phyloP scores from a whole-genome alignment of 2,113 vertebrate genomes.

The Chionomys nivalis region DNA sequence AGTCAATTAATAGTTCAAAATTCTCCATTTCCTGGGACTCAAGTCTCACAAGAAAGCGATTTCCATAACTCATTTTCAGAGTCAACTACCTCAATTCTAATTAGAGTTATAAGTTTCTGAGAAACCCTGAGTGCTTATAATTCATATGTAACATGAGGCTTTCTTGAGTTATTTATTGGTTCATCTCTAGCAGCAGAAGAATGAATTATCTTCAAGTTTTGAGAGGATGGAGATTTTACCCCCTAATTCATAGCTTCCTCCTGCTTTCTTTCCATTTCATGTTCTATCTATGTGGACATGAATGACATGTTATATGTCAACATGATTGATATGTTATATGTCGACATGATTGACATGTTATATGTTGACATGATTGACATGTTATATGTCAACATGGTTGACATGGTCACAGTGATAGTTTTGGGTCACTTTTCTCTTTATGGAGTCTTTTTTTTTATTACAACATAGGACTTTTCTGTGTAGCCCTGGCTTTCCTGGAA shows the following conservation, averaged over 20 bases:
- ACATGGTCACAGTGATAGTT: neutral
- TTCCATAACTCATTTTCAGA: conserved; percentile 79
- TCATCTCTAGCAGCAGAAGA: conserved; percentile 31
- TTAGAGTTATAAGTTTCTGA: conserved; percentile 70
- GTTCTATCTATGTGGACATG: conserved; percentile 41
- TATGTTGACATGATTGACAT: neutral
- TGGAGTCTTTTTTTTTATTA: neutral
- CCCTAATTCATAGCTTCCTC: neutral
- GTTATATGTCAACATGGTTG: too few species aligned
- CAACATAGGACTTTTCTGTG: neutral
- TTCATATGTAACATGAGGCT: conserved; percentile 40
- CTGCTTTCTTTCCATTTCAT: neutral
- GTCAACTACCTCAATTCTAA: conserved; percentile 74
- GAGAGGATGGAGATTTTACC: neutral
- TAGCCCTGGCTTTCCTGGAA: neutral
- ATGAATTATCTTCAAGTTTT: conserved; percentile 5
- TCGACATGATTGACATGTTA: neutral
- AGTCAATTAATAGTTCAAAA: conserved; percentile 80
- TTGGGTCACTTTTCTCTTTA: neutral
- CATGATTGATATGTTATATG: neutral
- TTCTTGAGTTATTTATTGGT: conserved; percentile 64
- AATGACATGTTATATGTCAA: neutral
- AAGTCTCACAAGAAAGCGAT: conserved; percentile 74
- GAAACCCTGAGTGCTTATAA: conserved; percentile 64
- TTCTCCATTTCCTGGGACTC: conserved; percentile 73